These are phyloP conservation scores for Diadophis punctatus DNA, from an alignment of 2,113 vertebrate species.

Conservation along the genomic window DNA sequence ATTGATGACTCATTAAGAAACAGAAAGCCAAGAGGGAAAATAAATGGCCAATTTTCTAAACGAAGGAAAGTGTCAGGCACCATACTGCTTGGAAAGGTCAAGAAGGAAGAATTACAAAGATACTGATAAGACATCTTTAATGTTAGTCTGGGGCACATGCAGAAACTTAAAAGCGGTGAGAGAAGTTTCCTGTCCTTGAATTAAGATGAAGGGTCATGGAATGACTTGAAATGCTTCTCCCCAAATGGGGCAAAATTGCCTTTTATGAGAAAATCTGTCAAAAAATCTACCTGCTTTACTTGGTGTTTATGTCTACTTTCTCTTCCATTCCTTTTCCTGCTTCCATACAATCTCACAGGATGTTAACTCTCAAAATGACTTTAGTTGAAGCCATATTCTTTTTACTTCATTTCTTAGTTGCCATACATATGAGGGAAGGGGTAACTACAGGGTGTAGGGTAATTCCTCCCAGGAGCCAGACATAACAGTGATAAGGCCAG, in stretches of 20 bases:
- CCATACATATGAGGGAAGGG: too few relatives aligned
- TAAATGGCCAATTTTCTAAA: neutral
- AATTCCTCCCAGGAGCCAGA: too few relatives aligned
- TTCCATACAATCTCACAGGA: neutral
- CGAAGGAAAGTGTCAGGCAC: neutral
- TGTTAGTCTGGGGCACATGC: neutral
- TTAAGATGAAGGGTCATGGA: neutral
- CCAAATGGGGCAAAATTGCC: neutral
- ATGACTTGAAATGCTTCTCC: neutral
- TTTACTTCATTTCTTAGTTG: too few relatives aligned
- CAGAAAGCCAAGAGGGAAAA: neutral
- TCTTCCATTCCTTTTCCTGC: neutral
- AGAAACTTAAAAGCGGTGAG: neutral
- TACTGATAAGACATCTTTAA: neutral
- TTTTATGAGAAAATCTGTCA: neutral
- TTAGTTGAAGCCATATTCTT: too few relatives aligned
- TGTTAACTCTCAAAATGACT: too few relatives aligned
- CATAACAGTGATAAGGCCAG: too few relatives aligned
- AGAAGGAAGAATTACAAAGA: neutral
- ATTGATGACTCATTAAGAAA: neutral
- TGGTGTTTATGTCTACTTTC: neutral
- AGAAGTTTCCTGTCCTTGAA: neutral
- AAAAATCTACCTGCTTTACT: neutral
- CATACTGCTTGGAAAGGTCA: neutral
- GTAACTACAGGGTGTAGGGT: too few relatives aligned